phyloP scores from a whole-genome alignment of 2,888 invertebrate species.

The Clanis bilineata region DNA sequence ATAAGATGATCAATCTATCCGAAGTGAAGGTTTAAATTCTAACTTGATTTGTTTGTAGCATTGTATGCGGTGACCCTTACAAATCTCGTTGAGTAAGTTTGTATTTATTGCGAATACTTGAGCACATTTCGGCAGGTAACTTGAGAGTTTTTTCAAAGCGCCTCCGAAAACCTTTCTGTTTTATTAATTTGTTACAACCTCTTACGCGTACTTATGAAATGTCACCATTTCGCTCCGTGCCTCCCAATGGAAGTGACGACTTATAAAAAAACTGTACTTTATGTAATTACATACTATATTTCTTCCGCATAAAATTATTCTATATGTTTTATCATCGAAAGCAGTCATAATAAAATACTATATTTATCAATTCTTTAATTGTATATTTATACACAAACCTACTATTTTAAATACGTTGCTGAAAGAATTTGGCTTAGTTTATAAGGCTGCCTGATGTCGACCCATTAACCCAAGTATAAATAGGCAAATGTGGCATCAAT shows the following conservation, averaged over 20 bases:
- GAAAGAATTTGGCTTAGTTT: too few species aligned
- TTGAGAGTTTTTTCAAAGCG: slow-evolving; percentile 24
- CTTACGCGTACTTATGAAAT: slow-evolving; percentile 3
- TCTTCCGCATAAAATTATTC: background rate
- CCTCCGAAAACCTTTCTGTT: slow-evolving; percentile 28
- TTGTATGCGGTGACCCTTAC: background rate
- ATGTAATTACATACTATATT: background rate
- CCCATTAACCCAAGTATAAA: too few species aligned
- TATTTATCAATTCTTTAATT: too few species aligned
- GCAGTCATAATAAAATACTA: too few species aligned
- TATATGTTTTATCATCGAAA: too few species aligned
- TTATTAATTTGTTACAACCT: slow-evolving; percentile 27
- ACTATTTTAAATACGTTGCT: too few species aligned
- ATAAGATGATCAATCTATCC: too few species aligned
- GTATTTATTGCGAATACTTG: slow-evolving; percentile 21
- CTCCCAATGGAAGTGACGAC: background rate
- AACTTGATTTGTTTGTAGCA: background rate
- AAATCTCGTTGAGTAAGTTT: slow-evolving; percentile 6
- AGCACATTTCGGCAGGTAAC: slow-evolving; percentile 22
- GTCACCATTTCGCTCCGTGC: slow-evolving; percentile 14
- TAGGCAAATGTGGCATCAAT: too few species aligned
- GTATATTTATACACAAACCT: too few species aligned
- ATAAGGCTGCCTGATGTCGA: too few species aligned
- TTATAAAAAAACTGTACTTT: background rate
- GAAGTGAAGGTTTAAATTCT: background rate